Percentiles rank a stretch among this genome's conserved stretches.
phyloP scores from a whole-genome alignment of 2,888 invertebrate genomes.

The Deilephila elpenor region DNA sequence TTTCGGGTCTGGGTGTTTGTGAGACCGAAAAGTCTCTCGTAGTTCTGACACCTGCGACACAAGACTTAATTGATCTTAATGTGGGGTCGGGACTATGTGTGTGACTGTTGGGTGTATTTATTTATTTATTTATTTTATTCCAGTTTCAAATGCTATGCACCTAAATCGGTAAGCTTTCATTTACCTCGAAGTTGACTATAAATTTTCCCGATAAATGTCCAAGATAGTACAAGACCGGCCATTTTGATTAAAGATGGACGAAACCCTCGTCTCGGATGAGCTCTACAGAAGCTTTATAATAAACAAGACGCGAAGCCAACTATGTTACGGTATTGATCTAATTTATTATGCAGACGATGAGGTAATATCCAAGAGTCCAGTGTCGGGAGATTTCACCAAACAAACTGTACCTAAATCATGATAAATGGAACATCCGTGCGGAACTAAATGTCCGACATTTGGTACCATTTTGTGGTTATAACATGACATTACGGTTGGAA shows the following conservation, averaged over 20 bases:
- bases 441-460: conserved; percentile 21
- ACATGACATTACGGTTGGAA: conserved; percentile 5
- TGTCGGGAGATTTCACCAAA: background rate
- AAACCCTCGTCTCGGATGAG: conserved; percentile 1
- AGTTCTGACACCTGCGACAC: too few relatives aligned
- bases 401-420: conserved; percentile 21
- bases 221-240: conserved; percentile 33
- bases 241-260: conserved; percentile 41
- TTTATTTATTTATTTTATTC: too few relatives aligned
- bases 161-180: background rate
- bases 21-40: too few relatives aligned
- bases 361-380: conserved; percentile 50
- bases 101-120: too few relatives aligned
- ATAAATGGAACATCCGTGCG: conserved; percentile 9
- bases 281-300: conserved; percentile 46
- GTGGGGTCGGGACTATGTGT: too few relatives aligned
- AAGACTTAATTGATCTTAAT: too few relatives aligned
- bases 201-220: background rate
- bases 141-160: background rate
- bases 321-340: conserved; percentile 57
- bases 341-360: conserved; percentile 64
- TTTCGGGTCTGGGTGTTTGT: too few relatives aligned
- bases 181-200: background rate
- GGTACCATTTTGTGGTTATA: conserved; percentile 14
- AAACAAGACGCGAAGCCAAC: conserved; percentile 51